Evolutionary conservation across 2,888 invertebrate genomes (phyloP).

Genomic region (Hemicrepidius hirtus): DNA sequence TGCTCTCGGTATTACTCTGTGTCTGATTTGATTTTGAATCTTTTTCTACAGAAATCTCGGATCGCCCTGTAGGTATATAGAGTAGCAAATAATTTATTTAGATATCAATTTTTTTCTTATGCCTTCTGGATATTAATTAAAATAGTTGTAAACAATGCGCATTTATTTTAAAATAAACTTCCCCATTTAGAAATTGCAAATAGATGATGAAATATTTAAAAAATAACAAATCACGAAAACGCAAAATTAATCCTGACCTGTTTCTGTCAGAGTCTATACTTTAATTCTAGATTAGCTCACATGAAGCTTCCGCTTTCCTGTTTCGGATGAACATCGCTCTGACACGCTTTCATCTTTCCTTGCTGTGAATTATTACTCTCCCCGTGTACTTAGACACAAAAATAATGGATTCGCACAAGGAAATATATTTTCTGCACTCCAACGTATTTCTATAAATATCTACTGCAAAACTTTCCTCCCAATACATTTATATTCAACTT

Average conservation of each 20-base stretch:
- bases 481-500: no score
- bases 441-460: constrained; percentile 33
- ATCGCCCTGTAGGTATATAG: no score
- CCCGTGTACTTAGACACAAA: constrained; percentile 48
- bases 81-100: no score
- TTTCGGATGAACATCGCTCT: constrained; percentile 52
- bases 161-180: background rate
- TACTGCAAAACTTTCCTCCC: no score
- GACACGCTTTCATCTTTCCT: constrained; percentile 53
- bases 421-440: constrained; percentile 40
- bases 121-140: no score
- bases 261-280: constrained; percentile 50
- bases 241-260: constrained; percentile 48
- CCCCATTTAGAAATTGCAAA: background rate
- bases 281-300: constrained; percentile 53
- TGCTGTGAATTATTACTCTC: constrained; percentile 51
- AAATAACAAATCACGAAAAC: constrained; percentile 37
- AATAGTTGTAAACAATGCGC: no score
- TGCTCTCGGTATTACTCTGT: no score
- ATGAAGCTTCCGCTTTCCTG: constrained; percentile 50
- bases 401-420: constrained; percentile 48
- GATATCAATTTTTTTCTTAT: no score
- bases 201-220: constrained; percentile 31
- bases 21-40: no score
- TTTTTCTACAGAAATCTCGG: no score